Percentiles rank a stretch among this genome's conserved stretches.
Evolutionary conservation across 1,140 invertebrate genomes (phyloP).

Genomic region (Formica exsecta): DNA sequence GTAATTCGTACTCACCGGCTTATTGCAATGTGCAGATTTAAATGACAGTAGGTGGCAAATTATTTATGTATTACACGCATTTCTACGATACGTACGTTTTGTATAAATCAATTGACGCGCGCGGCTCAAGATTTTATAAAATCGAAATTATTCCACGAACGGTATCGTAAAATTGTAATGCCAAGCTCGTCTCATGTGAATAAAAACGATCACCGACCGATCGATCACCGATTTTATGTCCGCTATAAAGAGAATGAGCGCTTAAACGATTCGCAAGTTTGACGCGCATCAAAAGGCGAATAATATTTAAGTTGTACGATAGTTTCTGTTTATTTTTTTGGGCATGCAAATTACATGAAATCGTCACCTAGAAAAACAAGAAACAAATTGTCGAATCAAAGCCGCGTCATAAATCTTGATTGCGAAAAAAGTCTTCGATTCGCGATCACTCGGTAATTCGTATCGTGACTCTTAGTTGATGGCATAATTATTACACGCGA

Average conservation of each 20-base stretch:
- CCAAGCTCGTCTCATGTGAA: constrained; percentile 35
- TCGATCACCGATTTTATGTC: constrained; percentile 71
- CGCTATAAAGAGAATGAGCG: constrained; percentile 4
- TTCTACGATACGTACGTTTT: neutral
- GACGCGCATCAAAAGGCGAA: constrained; percentile 45
- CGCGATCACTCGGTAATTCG: constrained; percentile 43
- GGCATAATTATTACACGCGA: constrained; percentile 61
- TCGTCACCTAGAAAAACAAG: neutral
- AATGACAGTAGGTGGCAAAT: constrained; percentile 25
- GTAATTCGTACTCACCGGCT: constrained; percentile 36
- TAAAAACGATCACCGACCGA: constrained; percentile 65
- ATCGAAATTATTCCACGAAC: constrained; percentile 33
- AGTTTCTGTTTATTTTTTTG: neutral
- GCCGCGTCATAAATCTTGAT: constrained; percentile 55
- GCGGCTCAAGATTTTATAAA: constrained; percentile 43
- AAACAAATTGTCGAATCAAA: constrained; percentile 25
- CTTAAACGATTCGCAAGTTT: neutral
- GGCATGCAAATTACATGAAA: neutral
- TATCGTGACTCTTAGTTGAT: constrained; percentile 57
- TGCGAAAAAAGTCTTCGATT: constrained; percentile 43
- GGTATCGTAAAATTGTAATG: constrained; percentile 57
- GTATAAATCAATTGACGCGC: neutral
- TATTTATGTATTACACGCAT: constrained; percentile 37
- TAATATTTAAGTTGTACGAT: constrained; percentile 66
- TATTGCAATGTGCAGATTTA: constrained; percentile 27